Conservation (phyloP, 2,888 invertebrate genomes). For the Apamea anceps region DNA sequence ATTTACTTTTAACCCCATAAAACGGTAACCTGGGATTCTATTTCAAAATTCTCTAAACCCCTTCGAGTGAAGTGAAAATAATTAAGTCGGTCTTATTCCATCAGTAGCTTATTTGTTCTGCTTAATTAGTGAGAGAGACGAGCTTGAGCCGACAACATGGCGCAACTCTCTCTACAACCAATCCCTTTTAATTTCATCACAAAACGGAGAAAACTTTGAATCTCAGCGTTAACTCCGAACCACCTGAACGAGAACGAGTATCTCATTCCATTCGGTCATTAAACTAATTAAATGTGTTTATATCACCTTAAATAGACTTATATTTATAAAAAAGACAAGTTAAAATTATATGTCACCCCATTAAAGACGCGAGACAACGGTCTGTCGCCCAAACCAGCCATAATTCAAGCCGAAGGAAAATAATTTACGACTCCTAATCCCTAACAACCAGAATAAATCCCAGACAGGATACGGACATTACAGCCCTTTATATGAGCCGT, state of each 20-base stretch:
- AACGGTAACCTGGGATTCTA: conserved; percentile 15
- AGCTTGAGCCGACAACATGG: conserved; percentile 49
- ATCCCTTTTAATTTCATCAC: conserved; percentile 31
- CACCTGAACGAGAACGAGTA: conserved; percentile 28
- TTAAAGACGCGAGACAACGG: conserved; percentile 82
- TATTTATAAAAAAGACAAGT: conserved; percentile 67
- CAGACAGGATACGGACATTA: conserved; percentile 82
- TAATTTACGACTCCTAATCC: conserved; percentile 86
- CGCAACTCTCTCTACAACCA: conserved; percentile 24
- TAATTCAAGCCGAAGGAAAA: conserved; percentile 83
- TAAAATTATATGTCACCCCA: conserved; percentile 78
- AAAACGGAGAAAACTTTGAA: conserved; percentile 26
- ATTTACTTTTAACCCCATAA: conserved; percentile 18
- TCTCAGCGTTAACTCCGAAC: neutral
- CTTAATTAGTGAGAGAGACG: conserved; percentile 73
- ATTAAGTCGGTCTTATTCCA: conserved; percentile 68
- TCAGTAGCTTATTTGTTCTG: conserved; percentile 68
- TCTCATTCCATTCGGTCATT: conserved; percentile 54
- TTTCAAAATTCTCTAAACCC: conserved; percentile 56
- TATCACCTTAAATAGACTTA: conserved; percentile 65
- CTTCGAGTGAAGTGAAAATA: conserved; percentile 61
- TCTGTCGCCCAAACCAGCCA: conserved; percentile 79
- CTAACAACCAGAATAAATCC: conserved; percentile 80
- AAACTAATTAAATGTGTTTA: conserved; percentile 67
- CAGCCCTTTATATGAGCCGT: conserved; percentile 77